These are phyloP conservation scores for Edolisoma coerulescens DNA, from an alignment of 2,113 vertebrate genomes.

Conservation along the genomic window DNA sequence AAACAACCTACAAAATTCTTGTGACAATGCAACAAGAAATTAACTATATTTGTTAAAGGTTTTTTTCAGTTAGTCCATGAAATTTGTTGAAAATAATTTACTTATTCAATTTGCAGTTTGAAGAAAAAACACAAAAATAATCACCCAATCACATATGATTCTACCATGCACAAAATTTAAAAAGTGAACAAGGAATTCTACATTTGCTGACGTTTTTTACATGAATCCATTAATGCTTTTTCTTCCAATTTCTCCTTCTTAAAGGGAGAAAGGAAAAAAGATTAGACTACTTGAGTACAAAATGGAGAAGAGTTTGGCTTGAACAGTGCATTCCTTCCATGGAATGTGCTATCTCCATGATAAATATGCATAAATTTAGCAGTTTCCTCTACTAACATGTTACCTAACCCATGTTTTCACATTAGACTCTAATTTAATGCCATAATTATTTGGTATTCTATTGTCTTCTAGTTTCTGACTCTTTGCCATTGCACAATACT, in stretches of 20 bases:
- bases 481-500: slow-evolving; percentile 34
- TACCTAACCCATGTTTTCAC: background rate
- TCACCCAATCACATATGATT: background rate
- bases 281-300: background rate
- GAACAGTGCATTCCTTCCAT: background rate
- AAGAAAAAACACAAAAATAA: background rate
- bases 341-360: slow-evolving; percentile 27
- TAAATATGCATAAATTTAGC: slow-evolving; percentile 19
- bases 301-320: background rate
- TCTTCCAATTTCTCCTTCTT: background rate
- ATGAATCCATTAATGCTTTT: background rate
- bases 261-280: background rate
- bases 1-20: background rate
- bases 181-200: background rate
- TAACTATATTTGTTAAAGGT: background rate
- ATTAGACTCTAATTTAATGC: slow-evolving; percentile 22
- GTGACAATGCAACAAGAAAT: background rate
- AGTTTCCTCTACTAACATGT: background rate
- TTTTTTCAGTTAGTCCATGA: background rate
- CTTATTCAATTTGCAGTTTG: background rate
- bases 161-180: background rate
- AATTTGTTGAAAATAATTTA: background rate
- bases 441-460: slow-evolving; percentile 48
- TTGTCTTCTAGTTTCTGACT: slow-evolving; percentile 33
- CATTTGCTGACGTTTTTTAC: background rate